Conservation (phyloP, 1,140 invertebrate genomes). For the Drosophila biarmipes region DNA sequence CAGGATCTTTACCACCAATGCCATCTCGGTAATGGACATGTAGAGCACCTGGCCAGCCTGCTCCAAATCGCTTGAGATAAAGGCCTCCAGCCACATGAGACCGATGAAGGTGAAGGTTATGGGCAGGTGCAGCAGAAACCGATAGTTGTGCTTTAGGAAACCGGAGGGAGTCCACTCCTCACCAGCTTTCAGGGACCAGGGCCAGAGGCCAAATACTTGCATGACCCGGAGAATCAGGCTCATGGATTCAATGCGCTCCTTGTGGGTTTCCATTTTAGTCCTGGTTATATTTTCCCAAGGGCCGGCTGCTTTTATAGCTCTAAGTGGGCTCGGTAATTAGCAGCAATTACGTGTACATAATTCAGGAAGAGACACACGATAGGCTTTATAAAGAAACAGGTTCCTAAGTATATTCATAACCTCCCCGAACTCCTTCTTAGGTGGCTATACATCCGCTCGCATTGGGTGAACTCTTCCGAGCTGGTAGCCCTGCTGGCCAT, state of each 20-base stretch:
- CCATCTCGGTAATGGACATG: constrained; percentile 73
- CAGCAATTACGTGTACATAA: constrained; percentile 56
- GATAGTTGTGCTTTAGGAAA: constrained; percentile 38
- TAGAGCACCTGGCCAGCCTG: constrained; percentile 71
- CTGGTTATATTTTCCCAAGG: not conserved
- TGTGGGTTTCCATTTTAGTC: constrained; percentile 32
- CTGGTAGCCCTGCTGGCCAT: constrained; percentile 69
- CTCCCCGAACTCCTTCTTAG: constrained; percentile 22
- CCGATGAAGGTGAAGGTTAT: constrained; percentile 67
- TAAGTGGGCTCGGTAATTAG: constrained; percentile 36
- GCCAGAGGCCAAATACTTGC: constrained; percentile 66
- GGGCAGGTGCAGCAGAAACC: constrained; percentile 65
- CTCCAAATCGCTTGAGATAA: constrained; percentile 60
- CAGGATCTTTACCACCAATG: constrained; percentile 63
- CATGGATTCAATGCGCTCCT: constrained; percentile 46
- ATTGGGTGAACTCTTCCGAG: constrained; percentile 76
- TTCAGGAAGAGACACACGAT: constrained; percentile 39
- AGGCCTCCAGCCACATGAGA: constrained; percentile 76
- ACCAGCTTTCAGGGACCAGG: constrained; percentile 26
- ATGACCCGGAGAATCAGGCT: constrained; percentile 54
- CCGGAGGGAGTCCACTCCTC: constrained; percentile 1
- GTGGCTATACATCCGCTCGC: constrained; percentile 63
- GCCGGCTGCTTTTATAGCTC: constrained; percentile 39
- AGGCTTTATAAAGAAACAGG: not conserved
- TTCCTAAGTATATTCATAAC: not conserved